Evolutionary conservation across 2,888 invertebrate species (phyloP), one percentile per base, ranked within the genome.

Genomic region (Tetanocera ferruginea): DNA sequence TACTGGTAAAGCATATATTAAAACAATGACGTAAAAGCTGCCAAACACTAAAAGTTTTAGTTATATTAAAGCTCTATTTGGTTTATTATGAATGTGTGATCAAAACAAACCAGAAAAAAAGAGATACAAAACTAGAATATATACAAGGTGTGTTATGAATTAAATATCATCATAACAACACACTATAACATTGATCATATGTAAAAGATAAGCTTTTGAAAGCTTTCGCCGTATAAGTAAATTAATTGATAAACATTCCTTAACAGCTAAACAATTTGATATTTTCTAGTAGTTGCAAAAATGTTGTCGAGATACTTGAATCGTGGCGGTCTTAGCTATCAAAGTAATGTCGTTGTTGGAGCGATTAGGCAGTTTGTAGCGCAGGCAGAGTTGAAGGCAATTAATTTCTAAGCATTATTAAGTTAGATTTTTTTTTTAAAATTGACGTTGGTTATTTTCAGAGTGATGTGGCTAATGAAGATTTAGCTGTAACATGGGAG

Each of bases 401-500:
- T 60, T 60, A 25, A 25, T 60, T 60, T 3, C 19, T 19, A 28
- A 60, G 9, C 8, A 60, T 19, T 60, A 28, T 60, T 60, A 25
- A 5, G 3, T 31, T 31, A 31, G 31, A 31, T 31, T 31, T 3
- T 5, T 43, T 2, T 43, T 11, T 43, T 43, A 37, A 43, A 11
- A 43, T 43, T 11, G 11, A 14, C 14, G 11, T 43, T 3, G 6
- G 14, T 2, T 43, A n/a, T 43, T 3, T 3, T 43, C 14, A 43
- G 43, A 11, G 14, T 43, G 43, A 43, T 43, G 11, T 11, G 43
- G 14, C 1, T 14, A 43, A 43, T 43, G 43, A 43, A 14, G 11
- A 43, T 11, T 43, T 14, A 11, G 43, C 43, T 43, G 2, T 43
- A 43, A 43, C 11, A 43, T 64, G 84, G 76, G 81, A 83, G 17